These are phyloP conservation scores for Cyprinodon variegatus DNA, from an alignment of 2,113 vertebrate genomes.

Conservation along the genomic window DNA sequence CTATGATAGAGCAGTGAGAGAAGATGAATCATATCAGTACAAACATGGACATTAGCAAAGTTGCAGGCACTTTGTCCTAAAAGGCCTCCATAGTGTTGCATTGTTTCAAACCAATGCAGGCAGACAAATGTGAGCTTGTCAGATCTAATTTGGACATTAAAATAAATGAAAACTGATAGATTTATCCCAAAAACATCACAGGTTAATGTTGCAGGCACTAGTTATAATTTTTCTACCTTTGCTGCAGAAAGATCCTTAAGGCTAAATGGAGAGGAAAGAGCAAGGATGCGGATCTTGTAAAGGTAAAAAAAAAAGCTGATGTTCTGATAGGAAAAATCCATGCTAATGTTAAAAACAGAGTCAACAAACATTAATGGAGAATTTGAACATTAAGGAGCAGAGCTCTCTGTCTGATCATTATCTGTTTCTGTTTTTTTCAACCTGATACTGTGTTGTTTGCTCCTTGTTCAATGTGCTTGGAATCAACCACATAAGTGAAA, in stretches of 20 bases:
- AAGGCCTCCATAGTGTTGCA: not conserved
- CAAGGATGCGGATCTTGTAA: not conserved
- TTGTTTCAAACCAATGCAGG: not conserved
- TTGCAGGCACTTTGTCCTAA: not conserved
- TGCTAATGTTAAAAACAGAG: not conserved
- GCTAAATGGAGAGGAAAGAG: too few species aligned
- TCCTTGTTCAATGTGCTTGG: not conserved
- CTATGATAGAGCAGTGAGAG: not conserved
- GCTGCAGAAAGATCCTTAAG: not conserved
- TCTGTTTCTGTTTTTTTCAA: too few species aligned
- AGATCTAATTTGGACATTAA: not conserved
- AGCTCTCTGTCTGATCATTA: not conserved
- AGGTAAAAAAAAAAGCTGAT: not conserved
- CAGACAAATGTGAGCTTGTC: not conserved
- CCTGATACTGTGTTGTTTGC: not conserved
- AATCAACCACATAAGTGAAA: not conserved
- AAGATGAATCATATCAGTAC: not conserved
- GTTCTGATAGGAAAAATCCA: not conserved
- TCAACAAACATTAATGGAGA: not conserved
- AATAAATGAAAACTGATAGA: not conserved
- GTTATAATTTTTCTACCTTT: not conserved
- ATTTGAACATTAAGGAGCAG: not conserved
- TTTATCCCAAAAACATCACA: not conserved
- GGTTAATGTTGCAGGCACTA: not conserved
- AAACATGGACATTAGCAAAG: not conserved